Base-by-base conservation (phyloP, 2,113 vertebrate genomes). In the Felis chaus region DNA sequence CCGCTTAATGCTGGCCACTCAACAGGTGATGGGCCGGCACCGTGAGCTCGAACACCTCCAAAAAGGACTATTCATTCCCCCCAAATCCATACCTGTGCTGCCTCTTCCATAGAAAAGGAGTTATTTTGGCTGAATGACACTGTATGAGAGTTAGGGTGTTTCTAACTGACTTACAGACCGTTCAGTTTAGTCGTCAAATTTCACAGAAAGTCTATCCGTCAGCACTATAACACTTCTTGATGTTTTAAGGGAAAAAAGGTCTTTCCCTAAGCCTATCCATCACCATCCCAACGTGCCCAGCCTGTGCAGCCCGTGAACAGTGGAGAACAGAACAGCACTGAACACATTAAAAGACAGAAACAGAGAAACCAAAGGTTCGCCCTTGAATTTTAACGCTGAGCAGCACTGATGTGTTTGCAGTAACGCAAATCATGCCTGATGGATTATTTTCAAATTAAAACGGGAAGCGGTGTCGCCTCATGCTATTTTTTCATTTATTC, bases 391-490 rank as follows among this genome's bases (percentile, higher is more conserved):
- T 33, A 53, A 80, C 66, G 63, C 53, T 61, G 87, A 83, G 68
- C 25, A 76, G 68, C 7, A 39, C 3, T 41, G 31, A 29, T 73
- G 76, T 74, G 31, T 83, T 87, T 91, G 71, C 15, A 92, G 76
- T 74, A 88, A 96, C 39, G 48, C 57, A 76, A 93, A 95, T 79
- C 53, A 95, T 7, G 23, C 23, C 87, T 91, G 92, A 97, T 94
- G 66, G 81, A 80, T 93, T 97, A 89, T 71, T 95, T 89, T 85
- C 71, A 89, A 95, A 92, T 96, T 86, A 96, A 82, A 96, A 89
- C 16, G 36, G 55, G 53, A 95, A 82, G 61, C 27, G 79, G 27
- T 57, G 36, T 85, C 53, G 83, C 11, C 3, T 13, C 21, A 68
- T 53, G 45, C n/a, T 89, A 73, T 48, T 91, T 92, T 93, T 88